Percentiles rank a stretch among this genome's conserved stretches.
Conservation (phyloP, 2,888 invertebrate species). For the Lepidochrysops patricia region DNA sequence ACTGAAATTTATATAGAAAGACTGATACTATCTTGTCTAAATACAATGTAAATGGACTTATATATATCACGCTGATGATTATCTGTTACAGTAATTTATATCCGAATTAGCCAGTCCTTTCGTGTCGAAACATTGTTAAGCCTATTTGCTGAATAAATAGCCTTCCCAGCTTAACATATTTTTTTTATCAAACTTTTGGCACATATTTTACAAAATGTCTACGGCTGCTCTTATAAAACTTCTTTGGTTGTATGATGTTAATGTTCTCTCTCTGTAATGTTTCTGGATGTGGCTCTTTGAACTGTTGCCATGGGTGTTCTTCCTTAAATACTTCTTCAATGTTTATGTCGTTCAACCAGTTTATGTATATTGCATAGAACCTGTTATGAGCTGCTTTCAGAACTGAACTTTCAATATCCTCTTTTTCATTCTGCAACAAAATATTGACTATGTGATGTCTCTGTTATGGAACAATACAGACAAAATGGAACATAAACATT, state of each 20-base stretch:
- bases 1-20: too few relatives aligned
- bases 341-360: slow-evolving; percentile 55
- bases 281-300: slow-evolving; percentile 53
- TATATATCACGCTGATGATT: too few relatives aligned
- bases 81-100: too few relatives aligned
- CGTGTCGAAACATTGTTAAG: too few relatives aligned
- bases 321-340: slow-evolving; percentile 47
- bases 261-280: slow-evolving; percentile 47
- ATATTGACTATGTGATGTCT: neutral
- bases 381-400: slow-evolving; percentile 49
- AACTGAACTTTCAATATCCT: slow-evolving; percentile 34
- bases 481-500: neutral
- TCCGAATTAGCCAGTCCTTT: too few relatives aligned
- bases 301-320: slow-evolving; percentile 80
- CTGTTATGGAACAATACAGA: neutral
- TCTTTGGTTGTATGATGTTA: slow-evolving; percentile 49
- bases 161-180: too few relatives aligned
- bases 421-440: slow-evolving; percentile 46
- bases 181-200: slow-evolving; percentile 30
- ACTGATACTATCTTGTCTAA: too few relatives aligned
- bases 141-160: too few relatives aligned
- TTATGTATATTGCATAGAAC: slow-evolving; percentile 42
- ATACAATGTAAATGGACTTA: too few relatives aligned
- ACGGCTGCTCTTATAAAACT: slow-evolving; percentile 48
- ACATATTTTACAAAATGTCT: slow-evolving; percentile 43